Conservation (phyloP, 2,888 invertebrate genomes). For the Andrena marginata region DNA sequence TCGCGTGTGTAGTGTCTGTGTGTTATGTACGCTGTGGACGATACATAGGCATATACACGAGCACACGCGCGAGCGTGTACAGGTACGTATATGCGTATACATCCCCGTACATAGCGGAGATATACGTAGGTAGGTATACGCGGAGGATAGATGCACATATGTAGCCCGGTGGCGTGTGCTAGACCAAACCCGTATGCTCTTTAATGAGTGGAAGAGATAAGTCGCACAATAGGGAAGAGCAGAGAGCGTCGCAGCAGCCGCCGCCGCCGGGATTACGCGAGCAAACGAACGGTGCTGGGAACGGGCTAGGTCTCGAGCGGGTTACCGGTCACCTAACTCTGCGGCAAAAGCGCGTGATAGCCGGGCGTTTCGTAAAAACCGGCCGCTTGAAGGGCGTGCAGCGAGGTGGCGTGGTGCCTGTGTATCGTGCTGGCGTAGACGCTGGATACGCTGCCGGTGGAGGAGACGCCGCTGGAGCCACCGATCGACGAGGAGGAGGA, state of each 20-base stretch:
- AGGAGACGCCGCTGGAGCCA: slow-evolving; percentile 73
- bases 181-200: slow-evolving; percentile 71
- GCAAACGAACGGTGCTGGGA: slow-evolving; percentile 55
- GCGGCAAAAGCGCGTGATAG: slow-evolving; percentile 81
- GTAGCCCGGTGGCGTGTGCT: slow-evolving; percentile 56
- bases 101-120: slow-evolving; percentile 8
- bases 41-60: background rate
- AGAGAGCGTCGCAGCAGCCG: background rate
- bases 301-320: slow-evolving; percentile 39
- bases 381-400: slow-evolving; percentile 79
- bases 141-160: slow-evolving; percentile 55
- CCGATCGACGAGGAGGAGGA: slow-evolving; percentile 66
- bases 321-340: slow-evolving; percentile 74
- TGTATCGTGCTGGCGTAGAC: slow-evolving; percentile 81
- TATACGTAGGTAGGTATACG: slow-evolving; percentile 35
- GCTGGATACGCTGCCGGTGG: slow-evolving; percentile 74
- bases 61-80: background rate
- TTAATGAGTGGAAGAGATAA: slow-evolving; percentile 65
- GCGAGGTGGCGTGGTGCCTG: slow-evolving; percentile 79
- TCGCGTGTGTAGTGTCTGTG: slow-evolving; percentile 40
- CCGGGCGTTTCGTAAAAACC: slow-evolving; percentile 82
- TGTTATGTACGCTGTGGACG: background rate
- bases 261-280: slow-evolving; percentile 59
- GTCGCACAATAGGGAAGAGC: slow-evolving; percentile 58
- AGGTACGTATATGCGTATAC: slow-evolving; percentile 7